Evolutionary conservation across 2,888 invertebrate genomes (phyloP).

Genomic region (Blastobasis lacticolella): DNA sequence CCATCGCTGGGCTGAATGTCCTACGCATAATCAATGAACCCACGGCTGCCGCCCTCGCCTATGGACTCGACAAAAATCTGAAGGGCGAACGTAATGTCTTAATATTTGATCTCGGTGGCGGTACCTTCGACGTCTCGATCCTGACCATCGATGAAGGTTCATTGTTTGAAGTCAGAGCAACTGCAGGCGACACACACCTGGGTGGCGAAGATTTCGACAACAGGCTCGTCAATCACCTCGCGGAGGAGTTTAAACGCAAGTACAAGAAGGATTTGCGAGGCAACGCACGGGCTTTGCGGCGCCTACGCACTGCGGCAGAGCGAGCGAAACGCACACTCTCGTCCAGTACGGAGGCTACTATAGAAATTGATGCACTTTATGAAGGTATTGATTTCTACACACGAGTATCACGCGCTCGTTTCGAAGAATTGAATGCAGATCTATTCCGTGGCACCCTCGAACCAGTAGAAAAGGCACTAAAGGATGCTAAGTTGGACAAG

Average conservation of each 20-base stretch:
- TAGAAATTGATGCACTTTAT: conserved; percentile 83
- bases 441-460: conserved; percentile 82
- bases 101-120: conserved; percentile 78
- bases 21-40: conserved; percentile 89
- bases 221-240: conserved; percentile 77
- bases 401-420: conserved; percentile 81
- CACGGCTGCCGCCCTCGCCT: conserved; percentile 82
- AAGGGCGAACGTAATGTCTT: conserved; percentile 77
- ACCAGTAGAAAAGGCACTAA: conserved; percentile 85
- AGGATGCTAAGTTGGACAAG: conserved; percentile 87
- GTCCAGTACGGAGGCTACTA: conserved; percentile 82
- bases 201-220: conserved; percentile 83
- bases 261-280: conserved; percentile 78
- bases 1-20: conserved; percentile 83
- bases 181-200: conserved; percentile 88
- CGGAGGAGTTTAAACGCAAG: conserved; percentile 82
- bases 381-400: conserved; percentile 83
- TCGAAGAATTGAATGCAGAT: conserved; percentile 83
- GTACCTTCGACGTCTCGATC: conserved; percentile 88
- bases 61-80: conserved; percentile 81
- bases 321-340: conserved; percentile 84
- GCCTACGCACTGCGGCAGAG: conserved; percentile 84
- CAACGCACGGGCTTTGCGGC: conserved; percentile 80
- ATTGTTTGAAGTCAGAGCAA: conserved; percentile 85
- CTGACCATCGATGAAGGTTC: conserved; percentile 86